Conservation (phyloP, 2,888 invertebrate species). For the Scelioninae gen. 1 region DNA sequence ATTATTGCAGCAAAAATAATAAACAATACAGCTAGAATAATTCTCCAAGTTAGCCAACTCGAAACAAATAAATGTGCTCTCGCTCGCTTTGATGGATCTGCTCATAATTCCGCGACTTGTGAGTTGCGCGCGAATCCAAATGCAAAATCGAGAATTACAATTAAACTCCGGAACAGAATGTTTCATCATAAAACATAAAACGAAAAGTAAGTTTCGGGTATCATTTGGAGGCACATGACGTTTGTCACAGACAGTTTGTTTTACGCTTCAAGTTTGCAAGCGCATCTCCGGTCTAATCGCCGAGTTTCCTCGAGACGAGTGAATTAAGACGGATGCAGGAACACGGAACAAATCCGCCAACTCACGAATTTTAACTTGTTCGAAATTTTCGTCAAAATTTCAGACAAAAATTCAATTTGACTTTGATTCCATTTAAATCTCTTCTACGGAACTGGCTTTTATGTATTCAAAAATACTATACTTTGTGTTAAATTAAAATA, state of each 20-base stretch:
- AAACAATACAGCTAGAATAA: conserved; percentile 38
- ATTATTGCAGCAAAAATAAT: conserved; percentile 21
- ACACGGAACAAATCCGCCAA: conserved; percentile 42
- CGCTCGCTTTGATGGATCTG: conserved; percentile 45
- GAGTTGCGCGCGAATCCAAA: conserved; percentile 47
- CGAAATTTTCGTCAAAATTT: conserved; percentile 24
- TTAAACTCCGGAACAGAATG: conserved; percentile 66
- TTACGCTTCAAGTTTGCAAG: conserved; percentile 67
- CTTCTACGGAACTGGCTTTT: neutral
- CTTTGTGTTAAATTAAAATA: no score
- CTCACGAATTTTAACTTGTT: conserved; percentile 40
- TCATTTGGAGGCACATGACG: conserved; percentile 66
- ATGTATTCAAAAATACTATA: neutral
- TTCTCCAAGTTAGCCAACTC: conserved; percentile 39
- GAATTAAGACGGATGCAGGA: conserved; percentile 61
- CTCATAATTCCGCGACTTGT: conserved; percentile 44
- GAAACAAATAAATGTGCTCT: conserved; percentile 40
- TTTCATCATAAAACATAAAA: conserved; percentile 68
- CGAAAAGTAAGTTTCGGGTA: conserved; percentile 67
- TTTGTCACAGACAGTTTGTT: conserved; percentile 69
- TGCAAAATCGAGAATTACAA: conserved; percentile 58
- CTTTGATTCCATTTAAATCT: conserved; percentile 17
- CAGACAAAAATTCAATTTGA: conserved; percentile 31
- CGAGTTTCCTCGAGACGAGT: conserved; percentile 52
- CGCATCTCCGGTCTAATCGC: conserved; percentile 53